Evolutionary conservation across 2,113 vertebrate species (phyloP).

Genomic region (western clawed frog (Xenopus tropicalis)): UCB_Xtro_10.0 CM004444.2:36893501-36894000

Average conservation of each 20-base stretch:
- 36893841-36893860: constrained; percentile 14
- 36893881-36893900: not conserved
- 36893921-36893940: not conserved
- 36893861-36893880: too few species aligned
- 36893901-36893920: not conserved
- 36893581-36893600: constrained; percentile 29
- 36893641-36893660: constrained; percentile 28
- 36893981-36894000: not conserved
- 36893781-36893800: constrained; percentile 9
- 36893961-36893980: not conserved
- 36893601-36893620: constrained; percentile 20
- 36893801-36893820: not conserved
- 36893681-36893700: constrained; percentile 27
- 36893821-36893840: constrained; percentile 6
- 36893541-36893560: constrained; percentile 39
- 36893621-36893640: constrained; percentile 6
- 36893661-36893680: constrained; percentile 10
- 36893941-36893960: not conserved
- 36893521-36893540: constrained; percentile 36
- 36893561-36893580: constrained; percentile 21
- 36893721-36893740: constrained; percentile 12
- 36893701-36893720: constrained; percentile 16
- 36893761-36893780: constrained; percentile 5
- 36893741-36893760: constrained; percentile 23
- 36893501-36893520: constrained; percentile 17